A percentile compares a stretch with the other conserved stretches of the same genome.
phyloP scores from a whole-genome alignment of 2,797 vertebrate species.

The Anomalospiza imberbis region DNA sequence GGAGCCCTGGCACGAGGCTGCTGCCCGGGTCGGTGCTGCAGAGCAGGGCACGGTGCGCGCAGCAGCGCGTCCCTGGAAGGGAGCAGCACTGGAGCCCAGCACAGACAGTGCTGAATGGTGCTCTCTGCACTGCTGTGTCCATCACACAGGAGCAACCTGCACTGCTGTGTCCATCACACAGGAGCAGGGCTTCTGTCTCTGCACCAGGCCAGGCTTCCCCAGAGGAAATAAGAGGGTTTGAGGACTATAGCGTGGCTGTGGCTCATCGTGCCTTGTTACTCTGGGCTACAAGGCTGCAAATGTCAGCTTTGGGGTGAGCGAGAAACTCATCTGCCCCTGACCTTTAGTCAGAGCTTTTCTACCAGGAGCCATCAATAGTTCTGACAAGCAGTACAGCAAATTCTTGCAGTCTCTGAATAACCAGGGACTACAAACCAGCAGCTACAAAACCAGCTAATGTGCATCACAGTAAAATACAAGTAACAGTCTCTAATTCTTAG shows the following conservation, averaged over 20 bases:
- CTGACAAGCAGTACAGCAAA: background rate
- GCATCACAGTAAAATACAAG: background rate
- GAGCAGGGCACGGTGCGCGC: background rate
- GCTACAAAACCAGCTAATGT: background rate
- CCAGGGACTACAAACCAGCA: background rate
- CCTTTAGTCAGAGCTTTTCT: background rate
- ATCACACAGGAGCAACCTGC: background rate
- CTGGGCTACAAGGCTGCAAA: background rate
- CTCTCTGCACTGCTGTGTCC: fast-evolving
- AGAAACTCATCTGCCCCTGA: background rate
- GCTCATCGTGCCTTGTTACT: background rate
- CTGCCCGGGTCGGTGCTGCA: background rate
- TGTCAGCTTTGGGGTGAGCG: background rate
- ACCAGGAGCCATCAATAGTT: background rate
- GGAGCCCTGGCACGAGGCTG: background rate
- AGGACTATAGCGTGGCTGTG: background rate
- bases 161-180: fast-evolving
- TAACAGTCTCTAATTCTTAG: fast-evolving
- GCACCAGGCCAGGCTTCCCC: background rate
- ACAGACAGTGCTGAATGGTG: fast-evolving
- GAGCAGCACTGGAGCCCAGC: fast-evolving
- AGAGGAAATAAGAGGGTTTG: background rate
- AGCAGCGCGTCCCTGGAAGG: background rate
- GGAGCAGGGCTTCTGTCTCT: background rate
- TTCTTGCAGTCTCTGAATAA: background rate